These are phyloP conservation scores for Phoebastria nigripes DNA, from an alignment of 2,797 vertebrate genomes.

Conservation along the genomic window DNA sequence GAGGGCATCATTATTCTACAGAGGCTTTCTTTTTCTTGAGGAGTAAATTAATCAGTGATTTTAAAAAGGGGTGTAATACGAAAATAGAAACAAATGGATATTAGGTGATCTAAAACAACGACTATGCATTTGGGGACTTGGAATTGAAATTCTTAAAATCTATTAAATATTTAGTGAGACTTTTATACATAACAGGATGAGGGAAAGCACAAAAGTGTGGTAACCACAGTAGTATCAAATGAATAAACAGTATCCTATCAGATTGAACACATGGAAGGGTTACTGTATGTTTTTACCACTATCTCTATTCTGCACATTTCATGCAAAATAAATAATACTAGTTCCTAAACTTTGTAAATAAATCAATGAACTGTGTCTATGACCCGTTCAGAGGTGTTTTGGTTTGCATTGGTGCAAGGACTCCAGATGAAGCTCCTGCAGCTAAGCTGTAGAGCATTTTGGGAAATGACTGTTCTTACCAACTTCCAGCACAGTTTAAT, in stretches of 20 bases:
- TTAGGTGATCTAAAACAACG: background rate
- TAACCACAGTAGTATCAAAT: background rate
- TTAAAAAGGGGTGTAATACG: accelerated
- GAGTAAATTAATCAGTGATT: background rate
- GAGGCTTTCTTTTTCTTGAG: background rate
- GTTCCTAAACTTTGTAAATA: background rate
- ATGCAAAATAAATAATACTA: background rate
- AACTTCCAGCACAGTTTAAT: background rate
- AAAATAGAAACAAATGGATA: background rate
- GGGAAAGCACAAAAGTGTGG: background rate
- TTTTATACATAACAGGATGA: accelerated
- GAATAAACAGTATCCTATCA: background rate
- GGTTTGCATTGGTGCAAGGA: background rate
- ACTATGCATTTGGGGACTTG: background rate
- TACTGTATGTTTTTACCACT: background rate
- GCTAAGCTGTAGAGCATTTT: background rate
- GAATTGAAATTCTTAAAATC: background rate
- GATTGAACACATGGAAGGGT: background rate
- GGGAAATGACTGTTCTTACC: background rate
- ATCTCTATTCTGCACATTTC: background rate
- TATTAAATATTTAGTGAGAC: background rate
- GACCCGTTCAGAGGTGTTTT: background rate
- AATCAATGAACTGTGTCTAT: background rate
- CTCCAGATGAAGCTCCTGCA: background rate
- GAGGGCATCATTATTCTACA: background rate